These are phyloP conservation scores for Pelmatolapia mariae DNA, from an alignment of 2,113 vertebrate species.

Conservation along the genomic window DNA sequence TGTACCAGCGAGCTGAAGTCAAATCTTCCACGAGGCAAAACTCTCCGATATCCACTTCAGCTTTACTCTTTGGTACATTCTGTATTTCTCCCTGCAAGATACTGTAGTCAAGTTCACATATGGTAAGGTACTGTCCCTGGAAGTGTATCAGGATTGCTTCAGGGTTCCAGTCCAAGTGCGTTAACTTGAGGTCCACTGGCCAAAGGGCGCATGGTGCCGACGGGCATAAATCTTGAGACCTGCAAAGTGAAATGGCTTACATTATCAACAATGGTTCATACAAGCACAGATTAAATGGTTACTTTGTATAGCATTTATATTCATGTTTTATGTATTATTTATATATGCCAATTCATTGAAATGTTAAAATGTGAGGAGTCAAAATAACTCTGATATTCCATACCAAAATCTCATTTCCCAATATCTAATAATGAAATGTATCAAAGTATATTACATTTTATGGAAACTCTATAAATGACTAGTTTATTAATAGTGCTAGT, in stretches of 20 bases:
- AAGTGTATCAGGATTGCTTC: slow-evolving; percentile 81
- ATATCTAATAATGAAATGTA: background rate
- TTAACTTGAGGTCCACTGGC: slow-evolving; percentile 80
- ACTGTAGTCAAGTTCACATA: slow-evolving; percentile 83
- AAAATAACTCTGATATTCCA: background rate
- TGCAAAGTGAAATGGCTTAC: slow-evolving; percentile 47
- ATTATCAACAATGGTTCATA: background rate
- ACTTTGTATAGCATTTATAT: background rate
- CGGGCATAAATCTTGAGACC: slow-evolving; percentile 58
- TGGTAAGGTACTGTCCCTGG: slow-evolving; percentile 72
- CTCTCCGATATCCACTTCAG: slow-evolving; percentile 64
- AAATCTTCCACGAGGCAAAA: slow-evolving; percentile 85
- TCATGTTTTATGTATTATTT: background rate
- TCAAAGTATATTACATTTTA: background rate
- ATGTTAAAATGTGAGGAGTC: background rate
- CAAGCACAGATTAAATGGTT: background rate
- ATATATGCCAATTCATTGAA: background rate
- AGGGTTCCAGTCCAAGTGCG: slow-evolving; percentile 74
- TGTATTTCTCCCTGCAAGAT: slow-evolving; percentile 85
- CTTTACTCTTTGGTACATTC: slow-evolving; percentile 69
- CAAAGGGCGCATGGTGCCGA: slow-evolving; percentile 35
- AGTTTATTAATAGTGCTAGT: background rate
- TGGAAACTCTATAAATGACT: background rate
- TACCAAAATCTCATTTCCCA: background rate
- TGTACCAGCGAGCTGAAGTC: slow-evolving; percentile 77